phyloP scores from a whole-genome alignment of 2,888 invertebrate genomes.

The Ochropacha duplaris region DNA sequence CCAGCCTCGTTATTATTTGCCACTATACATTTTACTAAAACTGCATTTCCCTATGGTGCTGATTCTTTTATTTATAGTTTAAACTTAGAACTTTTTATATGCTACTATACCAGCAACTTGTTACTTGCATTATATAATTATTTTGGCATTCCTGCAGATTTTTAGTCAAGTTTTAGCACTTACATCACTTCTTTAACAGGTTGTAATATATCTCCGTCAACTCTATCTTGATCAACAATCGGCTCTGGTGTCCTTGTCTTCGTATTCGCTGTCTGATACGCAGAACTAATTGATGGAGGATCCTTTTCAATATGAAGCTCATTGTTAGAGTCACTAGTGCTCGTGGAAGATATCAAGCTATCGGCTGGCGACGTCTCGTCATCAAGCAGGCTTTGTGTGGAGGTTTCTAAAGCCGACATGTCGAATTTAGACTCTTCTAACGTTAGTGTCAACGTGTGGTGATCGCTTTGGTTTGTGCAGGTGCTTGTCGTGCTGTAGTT shows the following conservation, averaged over 20 bases:
- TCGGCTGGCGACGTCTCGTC: slow-evolving; percentile 94
- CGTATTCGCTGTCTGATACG: slow-evolving; percentile 79
- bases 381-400: slow-evolving; percentile 87
- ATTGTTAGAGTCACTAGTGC: slow-evolving; percentile 85
- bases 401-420: slow-evolving; percentile 86
- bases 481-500: slow-evolving; percentile 80
- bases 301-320: slow-evolving; percentile 76
- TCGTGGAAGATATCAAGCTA: slow-evolving; percentile 86
- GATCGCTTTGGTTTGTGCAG: slow-evolving; percentile 76
- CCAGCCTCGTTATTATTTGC: too few species aligned
- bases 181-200: slow-evolving; percentile 63
- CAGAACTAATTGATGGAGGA: slow-evolving; percentile 69
- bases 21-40: too few species aligned
- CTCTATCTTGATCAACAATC: slow-evolving; percentile 47
- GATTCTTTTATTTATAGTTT: too few species aligned
- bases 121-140: too few species aligned
- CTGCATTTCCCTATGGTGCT: too few species aligned
- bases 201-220: slow-evolving; percentile 62
- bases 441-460: slow-evolving; percentile 83
- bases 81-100: too few species aligned
- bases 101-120: too few species aligned
- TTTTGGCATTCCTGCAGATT: background rate
- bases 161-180: slow-evolving; percentile 22
- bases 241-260: slow-evolving; percentile 79
- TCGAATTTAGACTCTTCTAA: slow-evolving; percentile 90